These are phyloP conservation scores for Mamestra brassicae DNA, from an alignment of 2,888 invertebrate species.

Conservation along the genomic window DNA sequence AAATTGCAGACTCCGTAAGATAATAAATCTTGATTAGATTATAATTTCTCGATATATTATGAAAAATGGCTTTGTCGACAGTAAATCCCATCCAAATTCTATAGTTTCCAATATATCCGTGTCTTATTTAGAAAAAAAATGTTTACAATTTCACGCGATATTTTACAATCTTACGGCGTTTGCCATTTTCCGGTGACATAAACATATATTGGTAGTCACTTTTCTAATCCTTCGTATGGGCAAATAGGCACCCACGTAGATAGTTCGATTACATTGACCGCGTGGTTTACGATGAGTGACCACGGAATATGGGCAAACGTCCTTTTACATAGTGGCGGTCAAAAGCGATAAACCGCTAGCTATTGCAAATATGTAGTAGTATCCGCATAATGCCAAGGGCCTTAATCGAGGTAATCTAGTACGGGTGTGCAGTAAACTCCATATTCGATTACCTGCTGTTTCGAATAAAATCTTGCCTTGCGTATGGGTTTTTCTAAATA, in stretches of 20 bases:
- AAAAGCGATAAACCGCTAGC: slow-evolving; percentile 1
- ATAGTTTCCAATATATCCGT: too few species aligned
- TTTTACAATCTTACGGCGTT: too few species aligned
- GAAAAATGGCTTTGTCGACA: too few species aligned
- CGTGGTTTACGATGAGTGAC: not conserved
- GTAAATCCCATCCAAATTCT: too few species aligned
- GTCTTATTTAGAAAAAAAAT: too few species aligned
- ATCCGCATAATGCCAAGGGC: slow-evolving; percentile 7
- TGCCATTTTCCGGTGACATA: too few species aligned
- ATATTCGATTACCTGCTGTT: slow-evolving; percentile 11
- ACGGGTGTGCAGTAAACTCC: not conserved
- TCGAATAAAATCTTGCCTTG: slow-evolving; percentile 14
- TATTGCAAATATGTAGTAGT: slow-evolving; percentile 11
- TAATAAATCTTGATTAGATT: too few species aligned
- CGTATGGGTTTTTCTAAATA: slow-evolving; percentile 14
- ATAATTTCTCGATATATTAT: too few species aligned
- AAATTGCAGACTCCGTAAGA: too few species aligned
- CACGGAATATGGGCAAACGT: slow-evolving; percentile 19
- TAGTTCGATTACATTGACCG: not conserved
- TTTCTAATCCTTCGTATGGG: not conserved
- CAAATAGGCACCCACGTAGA: not conserved
- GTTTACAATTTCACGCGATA: too few species aligned
- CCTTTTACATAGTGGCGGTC: slow-evolving; percentile 26
- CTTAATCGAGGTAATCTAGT: slow-evolving; percentile 29
- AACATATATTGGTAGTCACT: too few species aligned